Evolutionary conservation across 1,140 invertebrate species (phyloP).

Genomic region (Panagrolaimus sp.): DNA sequence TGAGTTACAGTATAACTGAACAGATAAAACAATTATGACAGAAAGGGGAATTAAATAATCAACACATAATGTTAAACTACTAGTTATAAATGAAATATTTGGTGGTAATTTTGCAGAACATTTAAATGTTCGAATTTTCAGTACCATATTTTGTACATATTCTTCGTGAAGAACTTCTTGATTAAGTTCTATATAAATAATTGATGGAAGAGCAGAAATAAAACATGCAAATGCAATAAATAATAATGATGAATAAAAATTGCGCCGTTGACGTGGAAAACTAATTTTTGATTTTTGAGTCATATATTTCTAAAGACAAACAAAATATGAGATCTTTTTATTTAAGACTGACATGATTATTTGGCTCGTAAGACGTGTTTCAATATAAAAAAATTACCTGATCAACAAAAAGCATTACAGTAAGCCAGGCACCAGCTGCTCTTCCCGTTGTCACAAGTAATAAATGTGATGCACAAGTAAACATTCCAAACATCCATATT

Average conservation of each 20-base stretch:
- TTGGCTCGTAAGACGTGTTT: too few species aligned
- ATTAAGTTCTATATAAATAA: slow-evolving; percentile 4
- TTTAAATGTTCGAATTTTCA: slow-evolving; percentile 6
- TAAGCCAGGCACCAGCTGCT: slow-evolving; percentile 13
- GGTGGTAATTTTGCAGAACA: neutral
- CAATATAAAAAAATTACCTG: neutral
- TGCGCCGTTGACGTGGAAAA: neutral
- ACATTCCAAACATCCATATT: slow-evolving; percentile 18
- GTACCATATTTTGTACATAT: neutral
- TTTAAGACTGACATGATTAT: too few species aligned
- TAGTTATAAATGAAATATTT: neutral
- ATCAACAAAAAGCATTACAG: slow-evolving; percentile 10
- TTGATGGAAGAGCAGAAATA: neutral
- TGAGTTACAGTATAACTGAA: neutral
- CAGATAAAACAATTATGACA: neutral
- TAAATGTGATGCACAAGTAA: slow-evolving; percentile 7
- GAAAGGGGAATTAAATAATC: neutral
- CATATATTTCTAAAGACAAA: neutral
- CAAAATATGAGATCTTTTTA: neutral
- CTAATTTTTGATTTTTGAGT: neutral
- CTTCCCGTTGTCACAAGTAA: neutral
- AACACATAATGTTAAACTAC: neutral
- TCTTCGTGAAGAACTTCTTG: slow-evolving; percentile 2
- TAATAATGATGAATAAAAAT: neutral
- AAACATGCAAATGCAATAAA: slow-evolving; percentile 7